phyloP scores from a whole-genome alignment of 2,797 vertebrate species.

The Oryzias dopingdopingensis region DNA sequence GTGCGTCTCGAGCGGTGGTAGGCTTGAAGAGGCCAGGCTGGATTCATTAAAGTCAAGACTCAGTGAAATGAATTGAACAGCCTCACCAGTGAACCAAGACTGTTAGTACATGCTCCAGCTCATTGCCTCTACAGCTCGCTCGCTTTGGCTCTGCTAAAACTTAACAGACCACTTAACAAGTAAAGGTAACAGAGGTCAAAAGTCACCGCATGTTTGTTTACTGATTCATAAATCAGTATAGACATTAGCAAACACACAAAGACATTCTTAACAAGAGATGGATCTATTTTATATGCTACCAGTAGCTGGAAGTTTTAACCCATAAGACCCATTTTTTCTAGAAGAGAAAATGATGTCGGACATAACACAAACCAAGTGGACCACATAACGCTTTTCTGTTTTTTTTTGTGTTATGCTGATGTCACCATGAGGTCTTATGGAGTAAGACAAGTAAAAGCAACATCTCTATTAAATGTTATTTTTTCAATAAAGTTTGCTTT shows the following conservation, averaged over 20 bases:
- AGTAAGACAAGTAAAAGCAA: too few relatives aligned
- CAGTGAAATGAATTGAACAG: constrained; percentile 73
- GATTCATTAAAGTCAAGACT: constrained; percentile 71
- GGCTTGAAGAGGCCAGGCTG: constrained; percentile 44
- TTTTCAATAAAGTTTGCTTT: too few relatives aligned
- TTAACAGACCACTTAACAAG: constrained; percentile 70
- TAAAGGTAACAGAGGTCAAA: constrained; percentile 59
- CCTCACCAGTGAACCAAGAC: constrained; percentile 64
- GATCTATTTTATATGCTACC: neutral
- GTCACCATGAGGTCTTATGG: too few relatives aligned
- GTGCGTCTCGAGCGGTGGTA: constrained; percentile 31
- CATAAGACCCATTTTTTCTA: neutral
- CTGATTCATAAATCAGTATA: constrained; percentile 39
- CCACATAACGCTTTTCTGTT: too few relatives aligned
- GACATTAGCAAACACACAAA: constrained; percentile 49
- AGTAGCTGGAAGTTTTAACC: too few relatives aligned
- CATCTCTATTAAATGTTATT: too few relatives aligned
- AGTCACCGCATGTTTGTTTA: constrained; percentile 57
- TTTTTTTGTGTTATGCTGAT: too few relatives aligned
- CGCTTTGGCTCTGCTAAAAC: constrained; percentile 59
- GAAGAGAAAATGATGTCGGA: neutral
- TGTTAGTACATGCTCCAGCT: constrained; percentile 59
- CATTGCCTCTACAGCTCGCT: constrained; percentile 64
- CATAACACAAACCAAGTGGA: too few relatives aligned
- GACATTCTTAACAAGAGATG: constrained; percentile 8